Evolutionary conservation across 2,113 vertebrate genomes (phyloP).

Genomic region (Dromiciops gliroides): DNA sequence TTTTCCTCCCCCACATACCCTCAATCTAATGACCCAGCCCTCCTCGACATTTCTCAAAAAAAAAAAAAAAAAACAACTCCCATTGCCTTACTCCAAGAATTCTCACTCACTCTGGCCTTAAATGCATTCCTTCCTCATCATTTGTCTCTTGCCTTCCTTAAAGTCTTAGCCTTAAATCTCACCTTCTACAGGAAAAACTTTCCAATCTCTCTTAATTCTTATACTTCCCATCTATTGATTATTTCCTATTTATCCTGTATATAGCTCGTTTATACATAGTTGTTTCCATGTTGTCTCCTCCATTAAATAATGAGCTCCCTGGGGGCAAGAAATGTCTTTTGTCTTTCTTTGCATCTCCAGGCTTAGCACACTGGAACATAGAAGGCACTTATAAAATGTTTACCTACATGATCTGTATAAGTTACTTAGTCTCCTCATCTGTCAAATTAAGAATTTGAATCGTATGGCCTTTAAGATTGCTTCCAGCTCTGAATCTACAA

Average conservation of each 20-base stretch:
- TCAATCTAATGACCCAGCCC: no score
- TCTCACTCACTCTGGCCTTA: no score
- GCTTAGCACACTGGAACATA: background rate
- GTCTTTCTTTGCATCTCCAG: background rate
- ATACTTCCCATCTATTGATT: background rate
- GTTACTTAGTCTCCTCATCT: background rate
- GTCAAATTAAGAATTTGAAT: background rate
- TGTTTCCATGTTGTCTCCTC: background rate
- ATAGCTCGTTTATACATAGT: background rate
- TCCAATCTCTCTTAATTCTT: background rate
- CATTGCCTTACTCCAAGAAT: no score
- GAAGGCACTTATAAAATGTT: conserved; percentile 9
- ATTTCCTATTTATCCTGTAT: background rate
- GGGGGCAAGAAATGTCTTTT: background rate
- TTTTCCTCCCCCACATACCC: no score
- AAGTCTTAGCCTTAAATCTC: background rate
- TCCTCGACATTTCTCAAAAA: no score
- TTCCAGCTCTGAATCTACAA: background rate
- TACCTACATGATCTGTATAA: background rate
- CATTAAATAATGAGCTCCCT: no score
- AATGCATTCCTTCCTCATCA: background rate
- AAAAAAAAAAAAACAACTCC: no score
- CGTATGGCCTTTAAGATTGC: background rate
- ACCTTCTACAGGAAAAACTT: background rate
- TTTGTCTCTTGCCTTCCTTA: background rate